A percentile compares a stretch with the other conserved stretches of the same genome.
These are phyloP conservation scores for Forficula auricularia DNA, from an alignment of 1,140 invertebrate genomes.

Conservation along the genomic window DNA sequence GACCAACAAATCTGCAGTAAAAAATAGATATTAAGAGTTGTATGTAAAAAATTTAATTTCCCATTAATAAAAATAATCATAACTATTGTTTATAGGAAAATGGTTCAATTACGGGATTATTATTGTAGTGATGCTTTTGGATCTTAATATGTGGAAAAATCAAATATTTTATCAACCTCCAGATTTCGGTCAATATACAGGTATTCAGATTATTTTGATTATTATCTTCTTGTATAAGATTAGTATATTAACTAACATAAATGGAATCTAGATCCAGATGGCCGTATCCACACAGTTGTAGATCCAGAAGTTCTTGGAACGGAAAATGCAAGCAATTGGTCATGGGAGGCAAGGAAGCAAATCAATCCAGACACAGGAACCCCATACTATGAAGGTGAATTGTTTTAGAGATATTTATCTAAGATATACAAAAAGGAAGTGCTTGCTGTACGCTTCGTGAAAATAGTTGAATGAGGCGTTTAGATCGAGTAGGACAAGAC, in stretches of 20 bases:
- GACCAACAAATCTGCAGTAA: no score
- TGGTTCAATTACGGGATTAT: constrained; percentile 42
- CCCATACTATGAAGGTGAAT: constrained; percentile 21
- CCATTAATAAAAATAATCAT: no score
- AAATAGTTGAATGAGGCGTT: no score
- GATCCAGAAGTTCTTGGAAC: constrained; percentile 23
- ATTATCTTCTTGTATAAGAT: no score
- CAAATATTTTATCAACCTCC: constrained; percentile 35
- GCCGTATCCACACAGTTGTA: constrained; percentile 29
- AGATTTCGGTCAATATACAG: constrained; percentile 34
- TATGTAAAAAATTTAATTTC: no score
- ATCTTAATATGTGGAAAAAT: constrained; percentile 43
- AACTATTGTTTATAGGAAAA: constrained; percentile 35
- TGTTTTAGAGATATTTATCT: no score
- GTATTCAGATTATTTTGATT: constrained; percentile 13
- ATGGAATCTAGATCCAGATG: constrained; percentile 18
- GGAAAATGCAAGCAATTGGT: constrained; percentile 24
- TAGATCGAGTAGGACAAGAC: no score
- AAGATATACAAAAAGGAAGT: no score
- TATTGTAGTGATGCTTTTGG: constrained; percentile 35
- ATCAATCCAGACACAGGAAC: constrained; percentile 25
- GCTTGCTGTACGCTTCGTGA: no score
- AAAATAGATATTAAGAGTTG: no score
- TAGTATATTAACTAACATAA: no score
- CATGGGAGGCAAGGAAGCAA: constrained; percentile 24